Base-by-base conservation (phyloP, 2,888 invertebrate genomes). In the Drosophila austrosaltans region DNA sequence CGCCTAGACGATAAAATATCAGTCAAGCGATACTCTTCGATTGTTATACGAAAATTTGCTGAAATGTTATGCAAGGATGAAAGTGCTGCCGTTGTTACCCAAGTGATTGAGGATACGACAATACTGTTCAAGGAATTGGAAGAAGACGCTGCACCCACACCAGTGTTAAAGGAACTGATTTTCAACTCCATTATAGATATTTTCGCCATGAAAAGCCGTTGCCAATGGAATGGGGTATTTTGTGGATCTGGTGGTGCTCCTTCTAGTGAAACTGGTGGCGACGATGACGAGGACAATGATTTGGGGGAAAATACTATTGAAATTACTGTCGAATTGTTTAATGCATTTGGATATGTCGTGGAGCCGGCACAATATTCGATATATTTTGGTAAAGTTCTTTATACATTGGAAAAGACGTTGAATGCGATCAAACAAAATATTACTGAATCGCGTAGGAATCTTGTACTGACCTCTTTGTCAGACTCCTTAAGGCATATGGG, bases 301-400 rank as follows among this genome's bases (percentile, higher is more conserved):
- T 95, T 94, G 79, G 96, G 96, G 77, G 95, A 95, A 85, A 92
- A 96, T 82, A 92, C 97, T 60, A 92, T 96, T 56, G 96, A 96
- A 90, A 95, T 94, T 77, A 96, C 96, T 2, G 96, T 95, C 4
- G 96, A 96, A 87, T 93, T 96, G 30, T 93, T 97, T 62, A 95
- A 96, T 0, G 93, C 94, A 72, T 94, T 96, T 82, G 96, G 95
- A 36, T 94, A 94, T 81, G 94, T 95, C 0, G 92, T 96, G 75
- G 91, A 93, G 0, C 94, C 95, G 0, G 94, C 95, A 72, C 94
- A 94, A 66, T 96, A 96, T 91, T 93, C 94, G 1, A 91, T 94
- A 10, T 95, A 95, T 89, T 96, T 96, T 87, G 94, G 94, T 28
- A 94, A 93, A 64, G 92, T 95, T 20, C 92, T 95, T 63, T 94